Base-by-base conservation (phyloP, 2,797 vertebrate species). In the Lateolabrax maculatus region DNA sequence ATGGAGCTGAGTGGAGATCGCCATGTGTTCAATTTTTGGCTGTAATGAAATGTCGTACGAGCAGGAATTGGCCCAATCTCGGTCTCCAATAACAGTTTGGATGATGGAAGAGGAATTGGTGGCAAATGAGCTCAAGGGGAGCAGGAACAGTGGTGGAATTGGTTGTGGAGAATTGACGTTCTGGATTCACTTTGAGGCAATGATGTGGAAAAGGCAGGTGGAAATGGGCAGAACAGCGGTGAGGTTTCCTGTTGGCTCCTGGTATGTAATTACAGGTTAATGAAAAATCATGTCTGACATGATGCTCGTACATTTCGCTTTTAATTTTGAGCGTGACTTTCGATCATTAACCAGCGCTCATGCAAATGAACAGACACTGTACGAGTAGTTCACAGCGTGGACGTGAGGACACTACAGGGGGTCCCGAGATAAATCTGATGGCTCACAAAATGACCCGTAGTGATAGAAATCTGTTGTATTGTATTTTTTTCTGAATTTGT, bases 121-220 rank as follows among this genome's bases (percentile, higher is more conserved):
- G 63, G 84, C 73, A 91, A 94, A 93, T 87, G 80, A 89, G 90
- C 83, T 88, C 64, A 74, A 79, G 72, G 81, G 87, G 75, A 84
- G 80, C 70, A 65, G 79, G 79, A 65, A 80, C 66, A 53, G 72
- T 53, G 69, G 71, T 29, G 56, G 86, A 88, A 87, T 62, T 75
- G 87, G 64, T 75, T 27, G 1, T 31, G 13, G 89, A 85, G 86
- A 86, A 86, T 69, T 77, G 89, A 89, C 70, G 60, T 66, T 63
- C 58, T 67, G 75, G 78, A 83, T 85, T 92, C 84, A 83, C 85
- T 88, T 79, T 86, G 77, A 88, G 84, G 75, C 75, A 48, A 75
- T 65, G 73, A 85, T 77, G 75, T 55, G 75, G 63, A 85, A 79
- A 80, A 83, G 70, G 83, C 71, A 73, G 86, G 80, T 57, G 83